A percentile compares a stretch with the other conserved stretches of the same genome.
These are phyloP conservation scores for Sebastes cheni DNA, from an alignment of 2,797 vertebrate genomes.

Conservation along the genomic window DNA sequence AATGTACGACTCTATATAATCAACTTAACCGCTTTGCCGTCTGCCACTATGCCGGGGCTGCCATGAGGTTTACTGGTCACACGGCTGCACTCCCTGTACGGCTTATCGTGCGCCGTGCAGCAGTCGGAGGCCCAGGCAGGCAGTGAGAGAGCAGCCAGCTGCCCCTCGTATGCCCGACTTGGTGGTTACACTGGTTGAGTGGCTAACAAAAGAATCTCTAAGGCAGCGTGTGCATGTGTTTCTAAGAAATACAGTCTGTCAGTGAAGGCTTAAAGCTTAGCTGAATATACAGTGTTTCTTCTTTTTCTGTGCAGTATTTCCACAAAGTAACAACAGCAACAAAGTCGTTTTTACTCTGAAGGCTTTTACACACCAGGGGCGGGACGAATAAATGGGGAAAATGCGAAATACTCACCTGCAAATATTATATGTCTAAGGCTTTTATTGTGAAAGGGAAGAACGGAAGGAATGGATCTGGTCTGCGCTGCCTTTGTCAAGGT, in stretches of 20 bases:
- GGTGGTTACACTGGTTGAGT: conserved; percentile 13
- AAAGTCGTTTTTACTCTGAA: neutral
- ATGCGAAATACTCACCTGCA: too few species aligned
- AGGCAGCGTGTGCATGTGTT: neutral
- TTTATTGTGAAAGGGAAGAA: too few species aligned
- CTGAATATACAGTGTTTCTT: neutral
- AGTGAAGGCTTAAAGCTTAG: neutral
- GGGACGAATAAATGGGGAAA: rapidly evolving
- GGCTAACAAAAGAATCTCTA: conserved; percentile 27
- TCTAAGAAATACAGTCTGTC: neutral
- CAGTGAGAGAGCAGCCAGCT: conserved; percentile 31
- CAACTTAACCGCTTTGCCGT: conserved; percentile 65
- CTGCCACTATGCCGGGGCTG: conserved; percentile 49
- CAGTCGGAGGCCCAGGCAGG: neutral
- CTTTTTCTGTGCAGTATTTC: neutral
- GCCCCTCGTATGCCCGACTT: conserved; percentile 17
- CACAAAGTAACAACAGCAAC: neutral
- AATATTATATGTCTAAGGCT: too few species aligned
- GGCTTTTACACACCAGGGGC: too few species aligned
- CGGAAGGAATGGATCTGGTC: too few species aligned
- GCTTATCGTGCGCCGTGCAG: conserved; percentile 38
- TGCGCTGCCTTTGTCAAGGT: too few species aligned
- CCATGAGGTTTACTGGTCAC: conserved; percentile 61
- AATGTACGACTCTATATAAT: conserved; percentile 71
- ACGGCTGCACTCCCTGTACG: conserved; percentile 20